These are phyloP conservation scores for Lottia gigantea DNA, from an alignment of 2,888 invertebrate species.

Conservation along the genomic window DNA sequence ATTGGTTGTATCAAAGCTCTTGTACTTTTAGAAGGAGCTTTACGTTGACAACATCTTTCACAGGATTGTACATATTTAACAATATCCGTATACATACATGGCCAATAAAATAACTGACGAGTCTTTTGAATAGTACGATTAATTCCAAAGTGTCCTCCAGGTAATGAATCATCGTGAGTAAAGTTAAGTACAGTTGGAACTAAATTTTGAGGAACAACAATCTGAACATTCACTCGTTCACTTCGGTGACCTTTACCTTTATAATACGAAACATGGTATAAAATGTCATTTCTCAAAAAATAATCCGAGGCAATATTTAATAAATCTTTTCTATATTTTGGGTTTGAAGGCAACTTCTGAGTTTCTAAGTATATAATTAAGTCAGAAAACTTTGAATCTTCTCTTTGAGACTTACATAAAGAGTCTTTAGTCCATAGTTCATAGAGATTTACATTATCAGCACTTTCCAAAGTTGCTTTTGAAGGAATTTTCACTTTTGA, in stretches of 20 bases:
- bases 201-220: neutral
- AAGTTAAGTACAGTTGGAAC: neutral
- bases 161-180: neutral
- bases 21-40: neutral
- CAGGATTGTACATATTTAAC: neutral
- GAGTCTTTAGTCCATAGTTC: too few species aligned
- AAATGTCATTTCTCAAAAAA: neutral
- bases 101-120: neutral
- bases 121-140: neutral
- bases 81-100: neutral
- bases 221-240: neutral
- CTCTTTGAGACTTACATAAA: neutral
- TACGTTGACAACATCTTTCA: slow-evolving; percentile 10
- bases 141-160: neutral
- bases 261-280: neutral
- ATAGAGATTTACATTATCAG: too few species aligned
- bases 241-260: neutral
- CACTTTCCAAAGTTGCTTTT: too few species aligned
- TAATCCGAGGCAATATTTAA: neutral
- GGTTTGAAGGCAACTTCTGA: too few species aligned
- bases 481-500: too few species aligned
- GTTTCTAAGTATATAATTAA: too few species aligned
- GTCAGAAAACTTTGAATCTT: too few species aligned
- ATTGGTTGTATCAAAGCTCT: neutral
- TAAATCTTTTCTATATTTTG: too few species aligned